Conservation (phyloP, 2,888 invertebrate genomes). For the Steinernema hermaphroditum region DNA sequence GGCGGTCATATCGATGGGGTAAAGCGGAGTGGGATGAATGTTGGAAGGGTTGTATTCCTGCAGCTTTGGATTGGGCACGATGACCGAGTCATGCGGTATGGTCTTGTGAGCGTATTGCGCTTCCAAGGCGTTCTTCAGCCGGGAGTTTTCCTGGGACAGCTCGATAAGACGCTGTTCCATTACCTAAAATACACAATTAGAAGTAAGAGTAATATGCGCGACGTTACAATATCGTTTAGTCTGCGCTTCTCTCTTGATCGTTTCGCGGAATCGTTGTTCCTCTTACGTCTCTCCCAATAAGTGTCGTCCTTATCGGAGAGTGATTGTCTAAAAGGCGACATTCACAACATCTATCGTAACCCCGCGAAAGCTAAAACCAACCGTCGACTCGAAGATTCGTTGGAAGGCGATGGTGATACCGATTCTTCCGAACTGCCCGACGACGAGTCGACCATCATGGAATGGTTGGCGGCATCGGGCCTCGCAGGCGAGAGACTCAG, state of each 20-base stretch:
- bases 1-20: constrained; percentile 23
- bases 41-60: not conserved
- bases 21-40: constrained; percentile 21
- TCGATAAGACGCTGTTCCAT: constrained; percentile 90
- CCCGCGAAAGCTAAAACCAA: constrained; percentile 18
- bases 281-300: constrained; percentile 38
- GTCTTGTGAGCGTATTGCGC: constrained; percentile 22
- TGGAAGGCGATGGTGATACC: constrained; percentile 29
- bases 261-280: constrained; percentile 38
- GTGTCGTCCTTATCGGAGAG: constrained; percentile 32
- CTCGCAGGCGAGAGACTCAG: constrained; percentile 15
- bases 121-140: constrained; percentile 82
- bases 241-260: constrained; percentile 33
- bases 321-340: constrained; percentile 4
- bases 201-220: no score
- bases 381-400: constrained; percentile 18
- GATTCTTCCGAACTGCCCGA: constrained; percentile 27
- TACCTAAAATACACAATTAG: constrained; percentile 79
- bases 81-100: not conserved
- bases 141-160: constrained; percentile 90
- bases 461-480: constrained; percentile 23
- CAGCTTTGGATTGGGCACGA: constrained; percentile 13
- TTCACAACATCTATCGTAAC: constrained; percentile 12
- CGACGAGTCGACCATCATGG: constrained; percentile 30
- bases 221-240: constrained; percentile 8